Percentiles rank a stretch among this genome's conserved stretches.
These are phyloP conservation scores for Cynaeus angustus DNA, from an alignment of 2,888 invertebrate genomes.

Conservation along the genomic window DNA sequence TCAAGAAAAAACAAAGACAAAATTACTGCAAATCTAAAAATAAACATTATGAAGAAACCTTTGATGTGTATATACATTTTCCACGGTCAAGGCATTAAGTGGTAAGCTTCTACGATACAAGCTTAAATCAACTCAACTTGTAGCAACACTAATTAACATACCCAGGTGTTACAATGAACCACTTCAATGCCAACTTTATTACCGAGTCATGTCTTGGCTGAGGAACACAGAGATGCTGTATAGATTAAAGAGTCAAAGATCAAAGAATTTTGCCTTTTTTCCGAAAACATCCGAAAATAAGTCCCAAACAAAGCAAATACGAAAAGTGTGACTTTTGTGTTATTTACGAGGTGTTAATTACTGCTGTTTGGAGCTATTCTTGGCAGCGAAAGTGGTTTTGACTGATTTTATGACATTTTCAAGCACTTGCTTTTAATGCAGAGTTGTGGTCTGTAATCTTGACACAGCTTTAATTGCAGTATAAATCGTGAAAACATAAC, in stretches of 20 bases:
- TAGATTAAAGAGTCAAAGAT: too few species aligned
- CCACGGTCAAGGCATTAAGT: constrained; percentile 5
- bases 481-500: constrained; percentile 6
- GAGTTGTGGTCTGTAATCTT: constrained; percentile 1
- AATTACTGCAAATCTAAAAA: not conserved
- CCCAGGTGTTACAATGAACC: constrained; percentile 23
- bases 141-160: constrained; percentile 8
- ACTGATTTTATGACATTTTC: not conserved
- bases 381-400: not conserved
- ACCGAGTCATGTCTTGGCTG: constrained; percentile 4
- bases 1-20: too few species aligned
- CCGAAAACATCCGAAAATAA: not conserved
- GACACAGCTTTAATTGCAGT: constrained; percentile 1
- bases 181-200: constrained; percentile 23
- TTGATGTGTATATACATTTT: constrained; percentile 2
- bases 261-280: too few species aligned
- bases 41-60: not conserved
- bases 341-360: constrained; percentile 31
- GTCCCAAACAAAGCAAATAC: constrained; percentile 8
- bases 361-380: constrained; percentile 17
- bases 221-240: not conserved
- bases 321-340: constrained; percentile 10
- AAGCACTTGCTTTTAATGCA: not conserved
- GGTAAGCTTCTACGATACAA: not conserved
- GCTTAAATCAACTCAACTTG: constrained; percentile 10